A percentile compares a stretch with the other conserved stretches of the same genome.
These are phyloP conservation scores for Limnephilus auricula DNA, from an alignment of 2,888 invertebrate species.

Conservation along the genomic window DNA sequence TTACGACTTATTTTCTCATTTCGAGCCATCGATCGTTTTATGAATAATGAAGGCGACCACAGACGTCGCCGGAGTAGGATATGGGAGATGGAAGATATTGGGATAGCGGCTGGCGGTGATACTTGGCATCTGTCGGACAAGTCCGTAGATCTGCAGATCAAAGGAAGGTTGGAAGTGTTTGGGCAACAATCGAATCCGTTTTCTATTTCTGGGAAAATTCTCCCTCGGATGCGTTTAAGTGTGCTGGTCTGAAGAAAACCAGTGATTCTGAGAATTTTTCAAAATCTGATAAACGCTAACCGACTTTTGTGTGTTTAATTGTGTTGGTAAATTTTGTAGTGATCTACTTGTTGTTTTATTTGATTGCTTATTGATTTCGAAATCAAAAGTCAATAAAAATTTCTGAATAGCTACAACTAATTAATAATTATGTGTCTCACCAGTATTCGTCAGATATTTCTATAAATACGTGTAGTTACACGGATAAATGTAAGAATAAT, in stretches of 20 bases:
- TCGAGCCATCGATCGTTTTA: constrained; percentile 47
- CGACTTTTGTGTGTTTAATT: not conserved
- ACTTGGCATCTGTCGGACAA: constrained; percentile 20
- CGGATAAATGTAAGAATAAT: no score
- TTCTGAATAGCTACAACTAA: no score
- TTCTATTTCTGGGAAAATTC: constrained; percentile 1
- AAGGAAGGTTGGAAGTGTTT: constrained; percentile 25
- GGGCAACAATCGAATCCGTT: constrained; percentile 7
- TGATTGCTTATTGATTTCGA: not conserved
- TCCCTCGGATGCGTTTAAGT: not conserved
- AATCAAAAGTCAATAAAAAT: no score
- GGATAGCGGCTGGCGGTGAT: constrained; percentile 16
- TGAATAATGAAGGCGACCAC: constrained; percentile 44
- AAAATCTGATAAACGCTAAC: not conserved
- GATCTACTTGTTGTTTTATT: not conserved
- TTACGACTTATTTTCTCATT: constrained; percentile 54
- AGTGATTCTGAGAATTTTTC: not conserved
- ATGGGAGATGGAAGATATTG: not conserved
- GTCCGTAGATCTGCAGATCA: constrained; percentile 33
- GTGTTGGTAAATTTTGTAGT: not conserved
- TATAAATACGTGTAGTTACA: not conserved
- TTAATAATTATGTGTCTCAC: no score
- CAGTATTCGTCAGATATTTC: not conserved
- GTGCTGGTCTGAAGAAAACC: not conserved
- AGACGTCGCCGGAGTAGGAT: not conserved